A percentile compares a stretch with the other conserved stretches of the same genome.
Conservation (phyloP, 2,797 vertebrate species). For the Merluccius polli region DNA sequence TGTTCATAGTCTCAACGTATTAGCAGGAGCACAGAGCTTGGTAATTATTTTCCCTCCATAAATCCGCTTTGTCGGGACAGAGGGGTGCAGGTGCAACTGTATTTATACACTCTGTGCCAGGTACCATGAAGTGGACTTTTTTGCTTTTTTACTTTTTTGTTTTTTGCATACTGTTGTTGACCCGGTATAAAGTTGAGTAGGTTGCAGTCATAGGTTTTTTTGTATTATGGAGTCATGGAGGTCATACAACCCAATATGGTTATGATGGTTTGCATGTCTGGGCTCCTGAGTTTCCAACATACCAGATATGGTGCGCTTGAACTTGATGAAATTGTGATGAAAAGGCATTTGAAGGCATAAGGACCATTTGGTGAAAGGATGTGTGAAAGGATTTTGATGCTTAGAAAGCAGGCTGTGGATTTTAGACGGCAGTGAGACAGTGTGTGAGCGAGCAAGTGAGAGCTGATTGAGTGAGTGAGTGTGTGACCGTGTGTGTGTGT, state of each 20-base stretch:
- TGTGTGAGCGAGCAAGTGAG: too few relatives aligned
- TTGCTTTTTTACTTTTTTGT: slow-evolving; percentile 12
- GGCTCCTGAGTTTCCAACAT: slow-evolving; percentile 17
- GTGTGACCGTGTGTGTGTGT: background rate
- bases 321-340: slow-evolving; percentile 10
- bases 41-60: slow-evolving; percentile 53
- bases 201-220: background rate
- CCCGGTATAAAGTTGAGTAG: background rate
- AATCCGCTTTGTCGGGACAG: slow-evolving; percentile 29
- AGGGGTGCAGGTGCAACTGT: slow-evolving; percentile 37
- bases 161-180: background rate
- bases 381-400: background rate
- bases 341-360: background rate
- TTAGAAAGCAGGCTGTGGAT: background rate
- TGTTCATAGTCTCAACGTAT: slow-evolving; percentile 54
- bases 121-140: slow-evolving; percentile 5
- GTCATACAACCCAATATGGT: background rate
- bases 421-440: background rate
- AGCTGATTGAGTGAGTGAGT: background rate
- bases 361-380: background rate
- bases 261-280: slow-evolving; percentile 9
- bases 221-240: background rate
- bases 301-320: slow-evolving; percentile 21
- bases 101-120: slow-evolving; percentile 35
- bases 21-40: slow-evolving; percentile 33